Percentiles rank a stretch among this genome's conserved stretches.
Evolutionary conservation across 2,113 vertebrate genomes (phyloP).

Genomic region (Actenoides lindsayi): DNA sequence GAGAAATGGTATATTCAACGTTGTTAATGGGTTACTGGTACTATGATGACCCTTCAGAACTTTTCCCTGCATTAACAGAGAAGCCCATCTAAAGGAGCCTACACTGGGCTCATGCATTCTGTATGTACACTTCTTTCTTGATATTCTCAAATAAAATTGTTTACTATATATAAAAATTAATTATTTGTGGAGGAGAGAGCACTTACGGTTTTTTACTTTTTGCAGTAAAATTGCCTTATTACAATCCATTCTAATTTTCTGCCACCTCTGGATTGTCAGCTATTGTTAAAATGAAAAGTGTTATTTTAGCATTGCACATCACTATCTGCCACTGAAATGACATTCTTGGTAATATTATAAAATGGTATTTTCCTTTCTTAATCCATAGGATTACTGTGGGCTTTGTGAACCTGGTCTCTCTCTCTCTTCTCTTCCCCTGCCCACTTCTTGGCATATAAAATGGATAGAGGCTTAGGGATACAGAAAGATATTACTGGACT

Average conservation of each 20-base stretch:
- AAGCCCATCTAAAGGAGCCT: not conserved
- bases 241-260: not conserved
- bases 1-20: not conserved
- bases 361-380: not conserved
- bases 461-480: not conserved
- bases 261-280: not conserved
- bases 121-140: not conserved
- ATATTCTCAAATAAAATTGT: not conserved
- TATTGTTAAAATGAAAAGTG: not conserved
- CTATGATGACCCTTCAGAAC: not conserved
- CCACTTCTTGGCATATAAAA: not conserved
- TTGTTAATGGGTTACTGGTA: not conserved
- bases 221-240: not conserved
- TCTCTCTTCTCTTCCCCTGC: not conserved
- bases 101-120: fast-evolving
- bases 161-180: not conserved
- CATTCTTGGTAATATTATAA: not conserved
- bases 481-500: not conserved
- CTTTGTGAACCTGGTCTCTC: not conserved
- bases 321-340: not conserved
- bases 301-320: not conserved
- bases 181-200: not conserved
- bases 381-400: not conserved
- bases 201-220: not conserved
- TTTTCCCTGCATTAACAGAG: not conserved